Percentiles rank a stretch among this genome's conserved stretches.
Evolutionary conservation across 2,113 vertebrate genomes (phyloP).

Genomic region (Carettochelys insculpta): DNA sequence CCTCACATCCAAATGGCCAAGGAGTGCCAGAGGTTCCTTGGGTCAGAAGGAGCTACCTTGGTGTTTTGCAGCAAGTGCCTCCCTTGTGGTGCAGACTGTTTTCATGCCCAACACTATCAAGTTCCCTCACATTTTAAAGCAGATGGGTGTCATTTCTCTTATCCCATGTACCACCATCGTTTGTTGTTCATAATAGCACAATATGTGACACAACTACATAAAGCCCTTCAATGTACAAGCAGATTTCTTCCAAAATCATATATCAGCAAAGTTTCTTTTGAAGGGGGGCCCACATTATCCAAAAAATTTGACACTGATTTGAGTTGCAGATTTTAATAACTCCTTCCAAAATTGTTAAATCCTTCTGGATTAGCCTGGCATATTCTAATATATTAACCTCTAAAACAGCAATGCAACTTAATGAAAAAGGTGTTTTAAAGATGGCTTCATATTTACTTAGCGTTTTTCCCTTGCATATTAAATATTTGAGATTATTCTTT

Average conservation of each 20-base stretch:
- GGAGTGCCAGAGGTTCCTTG: too few relatives aligned
- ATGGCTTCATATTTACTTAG: neutral
- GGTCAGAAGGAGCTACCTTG: too few relatives aligned
- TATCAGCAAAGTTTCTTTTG: too few relatives aligned
- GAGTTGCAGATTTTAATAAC: neutral
- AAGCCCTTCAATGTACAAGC: neutral
- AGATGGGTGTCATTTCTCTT: too few relatives aligned
- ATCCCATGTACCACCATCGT: too few relatives aligned
- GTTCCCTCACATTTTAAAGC: too few relatives aligned
- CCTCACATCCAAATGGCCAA: neutral
- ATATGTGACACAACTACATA: too few relatives aligned
- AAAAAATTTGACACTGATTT: neutral
- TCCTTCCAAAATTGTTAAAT: neutral
- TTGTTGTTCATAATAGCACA: too few relatives aligned
- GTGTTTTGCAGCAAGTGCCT: too few relatives aligned
- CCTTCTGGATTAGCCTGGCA: accelerated
- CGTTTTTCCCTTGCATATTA: neutral
- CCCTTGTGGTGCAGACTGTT: too few relatives aligned
- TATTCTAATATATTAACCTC: neutral
- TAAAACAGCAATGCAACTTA: neutral
- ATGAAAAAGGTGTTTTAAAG: neutral
- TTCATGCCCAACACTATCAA: too few relatives aligned
- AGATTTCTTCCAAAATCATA: too few relatives aligned
- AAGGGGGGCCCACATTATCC: neutral
- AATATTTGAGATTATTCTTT: neutral